These are phyloP conservation scores for Nycteola revayana DNA, from an alignment of 2,888 invertebrate species.

Conservation along the genomic window DNA sequence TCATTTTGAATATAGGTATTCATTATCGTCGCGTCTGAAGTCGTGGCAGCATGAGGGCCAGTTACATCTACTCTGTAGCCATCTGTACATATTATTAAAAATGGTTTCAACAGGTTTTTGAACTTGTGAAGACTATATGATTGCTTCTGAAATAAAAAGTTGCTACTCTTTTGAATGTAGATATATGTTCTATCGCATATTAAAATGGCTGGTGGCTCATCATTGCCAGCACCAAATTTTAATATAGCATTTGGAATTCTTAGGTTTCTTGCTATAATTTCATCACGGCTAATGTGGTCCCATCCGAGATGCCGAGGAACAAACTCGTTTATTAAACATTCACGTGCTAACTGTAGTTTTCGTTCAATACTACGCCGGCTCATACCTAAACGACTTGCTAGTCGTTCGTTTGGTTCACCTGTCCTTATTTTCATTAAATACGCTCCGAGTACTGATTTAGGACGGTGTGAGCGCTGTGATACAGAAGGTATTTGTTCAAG, in stretches of 20 bases:
- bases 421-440: conserved; percentile 3
- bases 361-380: conserved; percentile 1
- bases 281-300: conserved; percentile 8
- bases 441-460: too few relatives aligned
- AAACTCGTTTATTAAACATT: conserved; percentile 6
- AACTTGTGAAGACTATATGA: conserved; percentile 3
- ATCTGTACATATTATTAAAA: conserved; percentile 8
- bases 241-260: conserved; percentile 4
- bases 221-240: conserved; percentile 3
- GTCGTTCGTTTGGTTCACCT: conserved; percentile 6
- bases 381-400: too few relatives aligned
- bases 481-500: too few relatives aligned
- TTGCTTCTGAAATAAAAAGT: conserved; percentile 3
- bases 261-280: conserved; percentile 4
- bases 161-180: conserved; percentile 7
- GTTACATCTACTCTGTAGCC: conserved; percentile 13
- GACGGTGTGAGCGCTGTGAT: too few relatives aligned
- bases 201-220: conserved; percentile 4
- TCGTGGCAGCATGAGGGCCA: conserved; percentile 16
- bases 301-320: conserved; percentile 7
- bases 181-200: conserved; percentile 10
- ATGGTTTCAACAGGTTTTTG: conserved; percentile 10
- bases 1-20: neutral
- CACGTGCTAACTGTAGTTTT: conserved; percentile 5
- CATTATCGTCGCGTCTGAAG: conserved; percentile 13